These are phyloP conservation scores for Myrmecophaga tridactyla DNA, from an alignment of 2,113 vertebrate species.

Conservation along the genomic window DNA sequence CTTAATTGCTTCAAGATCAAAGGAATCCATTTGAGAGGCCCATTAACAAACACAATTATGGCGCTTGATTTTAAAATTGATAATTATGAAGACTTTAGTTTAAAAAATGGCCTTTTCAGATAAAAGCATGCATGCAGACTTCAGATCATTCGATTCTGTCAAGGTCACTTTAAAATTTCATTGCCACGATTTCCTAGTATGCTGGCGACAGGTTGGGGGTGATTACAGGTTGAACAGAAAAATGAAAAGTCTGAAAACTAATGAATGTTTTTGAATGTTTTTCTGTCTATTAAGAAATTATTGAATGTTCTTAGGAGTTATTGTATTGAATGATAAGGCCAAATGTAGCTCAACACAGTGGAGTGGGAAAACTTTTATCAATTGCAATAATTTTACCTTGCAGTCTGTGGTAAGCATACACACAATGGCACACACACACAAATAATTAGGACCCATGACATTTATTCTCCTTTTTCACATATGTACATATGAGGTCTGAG, in stretches of 20 bases:
- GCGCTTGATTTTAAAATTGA: background rate
- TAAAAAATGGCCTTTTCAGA: background rate
- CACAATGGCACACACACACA: background rate
- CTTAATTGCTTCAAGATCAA: background rate
- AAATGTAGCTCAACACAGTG: background rate
- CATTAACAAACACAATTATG: background rate
- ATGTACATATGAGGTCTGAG: background rate
- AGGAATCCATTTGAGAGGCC: background rate
- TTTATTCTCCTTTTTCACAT: background rate
- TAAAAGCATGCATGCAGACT: background rate
- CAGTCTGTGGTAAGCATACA: background rate
- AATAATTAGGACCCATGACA: background rate
- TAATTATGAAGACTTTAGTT: background rate
- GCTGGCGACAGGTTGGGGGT: background rate
- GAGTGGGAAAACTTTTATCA: background rate
- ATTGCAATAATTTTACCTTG: background rate
- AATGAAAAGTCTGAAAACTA: background rate
- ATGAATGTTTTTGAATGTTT: background rate
- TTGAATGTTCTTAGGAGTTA: background rate
- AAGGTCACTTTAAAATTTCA: background rate
- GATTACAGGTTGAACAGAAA: background rate
- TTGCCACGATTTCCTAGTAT: background rate
- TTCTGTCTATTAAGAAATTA: background rate
- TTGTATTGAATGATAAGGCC: background rate
- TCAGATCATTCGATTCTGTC: background rate